Base-by-base conservation (phyloP, 1,140 invertebrate species). In the Branchinecta lynchi region DNA sequence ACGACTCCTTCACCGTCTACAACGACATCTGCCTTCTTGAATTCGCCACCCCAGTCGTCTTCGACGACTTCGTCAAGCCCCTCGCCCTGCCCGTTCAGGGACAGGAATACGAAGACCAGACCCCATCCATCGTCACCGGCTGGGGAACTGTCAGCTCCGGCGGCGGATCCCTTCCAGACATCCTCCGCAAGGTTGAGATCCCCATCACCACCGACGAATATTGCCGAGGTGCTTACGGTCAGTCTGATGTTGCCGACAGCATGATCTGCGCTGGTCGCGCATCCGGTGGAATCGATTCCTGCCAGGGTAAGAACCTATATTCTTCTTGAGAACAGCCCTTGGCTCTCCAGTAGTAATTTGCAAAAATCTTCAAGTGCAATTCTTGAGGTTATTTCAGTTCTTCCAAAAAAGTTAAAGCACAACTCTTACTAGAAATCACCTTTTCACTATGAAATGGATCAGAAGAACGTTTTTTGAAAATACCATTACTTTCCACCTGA, bases 141-240 rank as follows among this genome's bases (percentile, higher is more conserved):
- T 80, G 78, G 77, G 79, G 78, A 66, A 74, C 74, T 44, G 71
- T 73, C 66, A 67, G 65, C 73, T 70, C 67, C 51, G 73, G 72
- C 44, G 81, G 81, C n/a, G 70, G 72, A 5, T 72, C 77, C 9
- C 65, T 71, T 65, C 79, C 81, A n/a, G 74, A 77, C 20, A 73
- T 77, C 6, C 79, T 85, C 43, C 78, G 78, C 71, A 75, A 79
- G 70, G 79, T 78, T 15, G 71, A 78, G 15, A 78, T 83, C 65
- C 78, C 79, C 46, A 76, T 82, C 32, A 74, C 80, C 17, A 72
- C 73, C 20, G 74, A 75, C 68, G 70, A 74, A 21, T 73, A 76
- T 45, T 81, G 79, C 72, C 70, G 69, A 45, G 73, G 73, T 71
- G 76, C 76, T 68, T 80, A 79, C 74, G 75, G 73, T 46, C 21